Base-by-base conservation (phyloP, 2,888 invertebrate genomes). In the Coremacera marginata region DNA sequence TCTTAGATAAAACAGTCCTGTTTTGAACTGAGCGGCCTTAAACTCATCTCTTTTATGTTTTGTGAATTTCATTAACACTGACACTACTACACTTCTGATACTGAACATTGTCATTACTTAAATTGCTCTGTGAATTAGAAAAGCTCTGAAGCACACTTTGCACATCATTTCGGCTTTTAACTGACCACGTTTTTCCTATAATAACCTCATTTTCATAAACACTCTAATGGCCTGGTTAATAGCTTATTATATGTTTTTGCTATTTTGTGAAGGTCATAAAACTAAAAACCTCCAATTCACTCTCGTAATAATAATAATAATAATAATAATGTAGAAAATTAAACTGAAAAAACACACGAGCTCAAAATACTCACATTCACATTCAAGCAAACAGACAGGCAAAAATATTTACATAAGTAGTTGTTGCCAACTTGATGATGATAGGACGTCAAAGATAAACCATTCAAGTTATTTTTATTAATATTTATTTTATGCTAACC, bases 241-340 rank as follows among this genome's bases (percentile, higher is more conserved):
- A 71, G 63, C 52, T 37, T 62, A 22, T 68, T 44, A 55, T 62
- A 70, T 63, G 65, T 67, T 75, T 37, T 63, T 78, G 52, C n/a
- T 71, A 65, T 65, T 34, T 70, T 22, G 52, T 67, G 65, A 75
- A 78, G 77, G 77, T 76, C 79, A 79, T 78, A 78, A 78, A 78
- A 76, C 60, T 63, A 77, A 77, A 75, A 52, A 65, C 71, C 51
- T 60, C 67, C 76, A 51, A 75, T 77, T 79, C 78, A 65, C n/a
- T 70, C 62, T 63, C 11, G 57, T 34, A 22, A 37, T 73, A 25
- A 16, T 73, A 71, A 76, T n/a, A n/a, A 70, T 55, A 70, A 72
- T 72, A 60, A 76, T 78, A 75, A 67, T 74, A 76, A 70, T 74
- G 71, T 76, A 77, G 67, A 77, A 44, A 74, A 78, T 7, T 25